Base-by-base conservation (phyloP, 2,113 vertebrate genomes). In the Acanthochromis polyacanthus region DNA sequence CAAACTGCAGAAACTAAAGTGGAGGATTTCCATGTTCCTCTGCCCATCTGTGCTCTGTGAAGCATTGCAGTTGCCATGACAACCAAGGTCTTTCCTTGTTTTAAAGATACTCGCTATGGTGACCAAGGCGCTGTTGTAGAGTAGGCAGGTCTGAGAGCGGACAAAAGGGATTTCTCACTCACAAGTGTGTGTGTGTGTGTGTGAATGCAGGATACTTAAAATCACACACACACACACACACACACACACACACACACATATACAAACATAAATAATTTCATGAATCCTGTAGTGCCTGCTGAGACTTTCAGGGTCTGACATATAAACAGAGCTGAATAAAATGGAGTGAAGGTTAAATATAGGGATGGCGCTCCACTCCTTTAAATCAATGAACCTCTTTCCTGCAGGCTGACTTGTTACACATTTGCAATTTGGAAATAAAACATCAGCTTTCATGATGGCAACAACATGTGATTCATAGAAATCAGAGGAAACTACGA, bases 41-140 rank as follows among this genome's bases (percentile, higher is more conserved):
- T 14, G 32, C 46, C 56, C 46, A 20, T 43, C 23, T 12, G 67
- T 53, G 80, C 66, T 87, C 72, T 63, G 20, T 62, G 59, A 92
- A 79, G 85, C 87, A 86, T 88, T 75, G 71, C 88, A 79, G 93
- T 95, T 94, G 32, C 92, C 86, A 92, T 93, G 93, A 64, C 76
- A 65, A 95, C 92, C 92, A 93, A 93, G 91, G 89, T 48, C 82
- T 86, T 92, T 59, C 43, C 76, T 82, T 83, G 82, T 83, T 90
- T 83, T 81, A 70, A 77, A 88, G 73, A 81, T 45, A 51, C 59
- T 92, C 69, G 70, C 82, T 84, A 78, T 88, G 76, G 87, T 67
- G 84, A 86, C 78, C 16, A 20, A 61, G 63, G 46, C 15, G 12
- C 56, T 56, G 58, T 40, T 64, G 75, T 71, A 59, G 32, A 64